Conservation (phyloP, 2,888 invertebrate genomes). For the Ptycholaimellus sp. region DNA sequence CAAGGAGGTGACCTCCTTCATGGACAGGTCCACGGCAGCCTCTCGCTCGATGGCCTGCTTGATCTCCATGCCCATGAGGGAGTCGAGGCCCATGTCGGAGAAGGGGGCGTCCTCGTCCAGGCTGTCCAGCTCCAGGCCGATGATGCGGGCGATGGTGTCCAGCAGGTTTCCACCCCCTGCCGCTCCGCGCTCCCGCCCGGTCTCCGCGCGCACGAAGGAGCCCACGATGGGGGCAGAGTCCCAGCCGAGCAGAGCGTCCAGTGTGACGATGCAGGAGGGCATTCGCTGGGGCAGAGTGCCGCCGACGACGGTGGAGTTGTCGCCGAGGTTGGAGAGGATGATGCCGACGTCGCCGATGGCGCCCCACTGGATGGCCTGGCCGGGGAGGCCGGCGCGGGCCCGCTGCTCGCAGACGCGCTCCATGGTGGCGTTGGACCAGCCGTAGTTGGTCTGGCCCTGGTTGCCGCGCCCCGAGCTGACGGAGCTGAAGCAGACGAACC, state of each 20-base stretch:
- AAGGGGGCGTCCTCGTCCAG: conserved; percentile 51
- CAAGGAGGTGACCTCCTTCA: conserved; percentile 79
- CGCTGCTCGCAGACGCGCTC: conserved; percentile 71
- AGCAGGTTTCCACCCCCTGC: conserved; percentile 28
- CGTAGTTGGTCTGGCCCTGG: conserved; percentile 78
- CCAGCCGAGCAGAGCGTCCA: conserved; percentile 66
- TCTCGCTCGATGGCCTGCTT: conserved; percentile 39
- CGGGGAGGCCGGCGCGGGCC: conserved; percentile 58
- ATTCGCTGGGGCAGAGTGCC: conserved; percentile 81
- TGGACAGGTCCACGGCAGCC: conserved; percentile 64
- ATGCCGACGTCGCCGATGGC: conserved; percentile 71
- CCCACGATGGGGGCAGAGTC: conserved; percentile 29
- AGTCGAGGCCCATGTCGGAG: conserved; percentile 89
- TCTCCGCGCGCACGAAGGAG: conserved; percentile 22
- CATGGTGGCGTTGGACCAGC: conserved; percentile 79
- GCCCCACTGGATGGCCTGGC: conserved; percentile 72
- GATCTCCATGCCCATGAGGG: conserved; percentile 93
- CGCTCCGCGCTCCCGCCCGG: conserved; percentile 1
- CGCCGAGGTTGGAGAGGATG: conserved; percentile 35
- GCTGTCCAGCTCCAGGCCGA: conserved; percentile 56
- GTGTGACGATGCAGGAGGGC: conserved; percentile 54
- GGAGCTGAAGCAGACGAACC: conserved; percentile 79
- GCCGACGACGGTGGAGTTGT: conserved; percentile 57
- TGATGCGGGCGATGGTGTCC: conserved; percentile 24
- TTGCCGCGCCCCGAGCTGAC: conserved; percentile 84